Conservation (phyloP, 2,888 invertebrate species). For the Helleia helle region DNA sequence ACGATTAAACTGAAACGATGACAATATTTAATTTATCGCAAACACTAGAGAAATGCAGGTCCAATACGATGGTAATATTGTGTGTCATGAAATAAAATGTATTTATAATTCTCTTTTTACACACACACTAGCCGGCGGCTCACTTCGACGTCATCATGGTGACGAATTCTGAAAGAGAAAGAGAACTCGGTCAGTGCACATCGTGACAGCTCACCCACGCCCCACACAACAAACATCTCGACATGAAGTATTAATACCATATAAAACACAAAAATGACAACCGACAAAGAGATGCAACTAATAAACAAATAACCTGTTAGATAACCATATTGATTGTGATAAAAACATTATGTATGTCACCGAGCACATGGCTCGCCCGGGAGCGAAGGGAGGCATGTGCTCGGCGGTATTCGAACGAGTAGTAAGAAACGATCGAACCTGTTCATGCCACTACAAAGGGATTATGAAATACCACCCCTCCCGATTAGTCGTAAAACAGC, state of each 20-base stretch:
- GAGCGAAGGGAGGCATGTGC: constrained; percentile 29
- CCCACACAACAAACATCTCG: constrained; percentile 35
- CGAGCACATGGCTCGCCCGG: constrained; percentile 28
- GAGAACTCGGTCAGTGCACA: constrained; percentile 27
- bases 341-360: constrained; percentile 23
- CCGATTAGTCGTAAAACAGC: constrained; percentile 22
- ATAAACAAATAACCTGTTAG: constrained; percentile 44
- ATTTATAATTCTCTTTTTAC: constrained; percentile 76
- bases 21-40: constrained; percentile 72
- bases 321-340: constrained; percentile 34
- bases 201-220: too few relatives aligned
- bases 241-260: constrained; percentile 26
- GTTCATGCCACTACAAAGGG: constrained; percentile 63
- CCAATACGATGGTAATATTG: constrained; percentile 76
- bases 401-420: constrained; percentile 33
- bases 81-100: constrained; percentile 77
- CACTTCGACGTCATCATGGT: constrained; percentile 99
- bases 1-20: constrained; percentile 69
- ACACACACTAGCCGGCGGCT: constrained; percentile 81
- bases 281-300: constrained; percentile 60
- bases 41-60: constrained; percentile 76
- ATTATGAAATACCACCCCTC: constrained; percentile 63
- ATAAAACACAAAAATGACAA: constrained; percentile 42
- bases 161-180: constrained; percentile 91
- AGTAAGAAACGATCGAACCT: constrained; percentile 32